phyloP scores from a whole-genome alignment of 53 echinoderm and acorn worm species.

The Arbacia lixula region DNA sequence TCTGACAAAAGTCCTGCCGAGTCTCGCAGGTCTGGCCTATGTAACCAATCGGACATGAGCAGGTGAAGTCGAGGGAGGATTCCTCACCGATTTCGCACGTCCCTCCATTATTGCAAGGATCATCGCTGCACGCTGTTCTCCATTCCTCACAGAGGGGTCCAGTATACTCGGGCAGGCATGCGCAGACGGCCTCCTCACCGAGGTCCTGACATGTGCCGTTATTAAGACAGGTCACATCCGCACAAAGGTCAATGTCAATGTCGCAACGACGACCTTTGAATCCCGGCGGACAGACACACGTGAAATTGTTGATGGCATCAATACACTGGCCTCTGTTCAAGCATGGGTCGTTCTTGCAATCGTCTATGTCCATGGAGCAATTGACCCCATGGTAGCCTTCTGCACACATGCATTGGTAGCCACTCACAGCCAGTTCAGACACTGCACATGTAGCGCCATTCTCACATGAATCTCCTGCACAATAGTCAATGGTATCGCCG shows the following conservation, averaged over 20 bases:
- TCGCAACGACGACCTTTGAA: not conserved
- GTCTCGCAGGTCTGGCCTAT: constrained; percentile 16
- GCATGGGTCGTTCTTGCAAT: constrained; percentile 11
- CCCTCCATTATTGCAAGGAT: constrained; percentile 26
- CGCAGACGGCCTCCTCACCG: constrained; percentile 11
- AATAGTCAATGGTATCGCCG: not conserved
- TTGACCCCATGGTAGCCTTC: constrained; percentile 1
- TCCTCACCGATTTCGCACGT: not conserved
- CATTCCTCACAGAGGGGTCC: constrained; percentile 9
- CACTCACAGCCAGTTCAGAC: not conserved
- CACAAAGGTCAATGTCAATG: constrained; percentile 11
- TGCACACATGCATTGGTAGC: not conserved
- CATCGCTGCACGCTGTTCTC: constrained; percentile 17
- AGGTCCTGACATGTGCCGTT: constrained; percentile 16
- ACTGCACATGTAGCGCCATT: not conserved
- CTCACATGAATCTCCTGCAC: not conserved
- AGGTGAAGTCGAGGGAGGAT: not conserved
- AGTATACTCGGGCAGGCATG: not conserved
- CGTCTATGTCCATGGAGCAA: constrained; percentile 2
- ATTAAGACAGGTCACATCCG: constrained; percentile 10
- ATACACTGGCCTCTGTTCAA: not conserved
- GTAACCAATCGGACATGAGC: constrained; percentile 3
- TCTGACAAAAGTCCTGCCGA: not conserved
- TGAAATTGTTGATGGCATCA: constrained; percentile 3
- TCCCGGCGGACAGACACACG: not conserved